Evolutionary conservation across 2,797 vertebrate genomes (phyloP).

Genomic region (Gobionotothen gibberifrons): DNA sequence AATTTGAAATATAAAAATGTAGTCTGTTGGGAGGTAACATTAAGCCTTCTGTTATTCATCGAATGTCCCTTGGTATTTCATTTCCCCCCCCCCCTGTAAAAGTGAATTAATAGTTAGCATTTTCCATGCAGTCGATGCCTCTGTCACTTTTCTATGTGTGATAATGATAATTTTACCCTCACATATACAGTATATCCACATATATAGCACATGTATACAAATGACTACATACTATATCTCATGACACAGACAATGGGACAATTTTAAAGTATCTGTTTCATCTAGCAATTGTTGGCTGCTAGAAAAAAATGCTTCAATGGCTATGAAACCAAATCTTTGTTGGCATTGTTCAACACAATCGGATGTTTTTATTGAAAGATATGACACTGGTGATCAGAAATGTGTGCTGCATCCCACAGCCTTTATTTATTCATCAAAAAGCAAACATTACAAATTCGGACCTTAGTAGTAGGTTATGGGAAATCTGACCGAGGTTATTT

Average conservation of each 20-base stretch:
- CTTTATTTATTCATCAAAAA: conserved; percentile 20
- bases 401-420: conserved; percentile 12
- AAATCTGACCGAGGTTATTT: neutral
- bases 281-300: conserved; percentile 22
- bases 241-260: conserved; percentile 28
- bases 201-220: conserved; percentile 2
- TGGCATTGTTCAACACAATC: conserved; percentile 23
- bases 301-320: conserved; percentile 13
- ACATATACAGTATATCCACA: neutral
- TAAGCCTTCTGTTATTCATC: neutral
- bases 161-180: neutral
- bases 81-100: neutral
- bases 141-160: neutral
- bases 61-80: neutral
- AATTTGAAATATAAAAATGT: conserved; percentile 38
- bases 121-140: neutral
- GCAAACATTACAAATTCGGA: neutral
- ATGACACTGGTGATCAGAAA: conserved; percentile 22
- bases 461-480: neutral
- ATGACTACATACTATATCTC: conserved; percentile 31
- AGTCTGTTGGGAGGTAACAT: conserved; percentile 17
- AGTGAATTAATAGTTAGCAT: conserved; percentile 9
- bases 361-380: conserved; percentile 28
- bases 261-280: conserved; percentile 34
- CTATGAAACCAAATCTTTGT: conserved; percentile 17